phyloP scores from a whole-genome alignment of 2,797 vertebrate species.

The Oreochromis mossambicus region DNA sequence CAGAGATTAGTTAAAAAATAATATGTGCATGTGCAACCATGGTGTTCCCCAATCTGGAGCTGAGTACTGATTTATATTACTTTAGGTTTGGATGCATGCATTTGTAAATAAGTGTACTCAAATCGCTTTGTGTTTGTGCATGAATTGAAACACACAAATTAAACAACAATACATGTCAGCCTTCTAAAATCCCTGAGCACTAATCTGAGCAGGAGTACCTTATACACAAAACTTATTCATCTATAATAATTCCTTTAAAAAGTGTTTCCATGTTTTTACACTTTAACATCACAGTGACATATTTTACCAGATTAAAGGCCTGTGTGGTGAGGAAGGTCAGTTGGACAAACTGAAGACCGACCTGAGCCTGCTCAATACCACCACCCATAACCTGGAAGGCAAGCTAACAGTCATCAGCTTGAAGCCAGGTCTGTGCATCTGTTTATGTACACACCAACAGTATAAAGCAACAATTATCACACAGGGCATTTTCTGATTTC shows the following conservation, averaged over 20 bases:
- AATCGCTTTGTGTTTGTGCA: neutral
- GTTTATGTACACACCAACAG: neutral
- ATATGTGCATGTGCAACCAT: neutral
- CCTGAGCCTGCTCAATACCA: slow-evolving; percentile 49
- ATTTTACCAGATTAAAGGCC: slow-evolving; percentile 24
- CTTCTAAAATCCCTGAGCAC: neutral
- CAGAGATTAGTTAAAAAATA: neutral
- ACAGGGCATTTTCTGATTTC: neutral
- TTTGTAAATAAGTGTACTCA: neutral
- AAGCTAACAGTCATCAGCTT: slow-evolving; percentile 57
- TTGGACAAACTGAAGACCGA: slow-evolving; percentile 18
- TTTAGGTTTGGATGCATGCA: neutral
- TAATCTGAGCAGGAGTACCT: neutral
- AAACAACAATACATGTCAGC: neutral
- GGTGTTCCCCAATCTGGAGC: neutral
- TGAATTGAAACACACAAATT: neutral
- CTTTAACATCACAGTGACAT: neutral
- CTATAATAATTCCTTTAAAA: neutral
- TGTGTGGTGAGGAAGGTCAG: slow-evolving; percentile 45
- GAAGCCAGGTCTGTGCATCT: slow-evolving; percentile 53
- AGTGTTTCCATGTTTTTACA: neutral
- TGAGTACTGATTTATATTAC: neutral
- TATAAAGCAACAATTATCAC: neutral
- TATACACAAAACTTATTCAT: neutral
- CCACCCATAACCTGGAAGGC: slow-evolving; percentile 25